Evolutionary conservation across 2,797 vertebrate genomes (phyloP), one percentile per base, ranked within the genome.

Genomic region (Pelobates cultripes): DNA sequence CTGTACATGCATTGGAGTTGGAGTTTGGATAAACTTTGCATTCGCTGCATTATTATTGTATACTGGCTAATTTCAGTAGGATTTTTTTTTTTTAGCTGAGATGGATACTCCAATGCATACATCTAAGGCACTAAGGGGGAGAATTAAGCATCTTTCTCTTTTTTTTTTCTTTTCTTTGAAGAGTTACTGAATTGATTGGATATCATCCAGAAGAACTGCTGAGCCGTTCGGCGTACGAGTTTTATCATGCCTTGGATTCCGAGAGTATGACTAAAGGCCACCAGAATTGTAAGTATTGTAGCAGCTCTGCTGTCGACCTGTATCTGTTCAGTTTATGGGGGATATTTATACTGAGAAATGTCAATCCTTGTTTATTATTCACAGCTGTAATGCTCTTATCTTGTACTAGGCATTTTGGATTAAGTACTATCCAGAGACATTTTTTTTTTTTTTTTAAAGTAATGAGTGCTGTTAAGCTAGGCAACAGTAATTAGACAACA

Each of bases 221-320:
- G 64, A 97, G 97, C n/a, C 97, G 96, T 13, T 99, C 97, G 0
- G 94, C 96, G 0, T 99, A 99, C 0, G 97, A 98, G 83, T 97
- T 98, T 84, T 99, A 98, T 90, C 97, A 99, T 45, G 97, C 97
- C 1, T 90, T 98, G 88, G 98, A 99, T 90, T 96, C 96, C 0
- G 96, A 98, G 87, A 95, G 86, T 45, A 95, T 99, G 94, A 97
- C 94, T 88, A 99, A 96, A 92, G 98, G 95, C 89, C 97, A 99
- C 86, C 96, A 99, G 86, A 99, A 98, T 90, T 73, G 98, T 99
- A 91, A 95, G 97, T 92, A 67, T 70, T 67, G 67, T n/a, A 47
- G 7, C 64, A 68, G 47, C 13, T 72, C 53, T 51, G 47, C 47
- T 51, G 47, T 51, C 42, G 9, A 9, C 7, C 42, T 70, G 4